Evolutionary conservation across 2,113 vertebrate genomes (phyloP).

Genomic region (Emberiza fucata): DNA sequence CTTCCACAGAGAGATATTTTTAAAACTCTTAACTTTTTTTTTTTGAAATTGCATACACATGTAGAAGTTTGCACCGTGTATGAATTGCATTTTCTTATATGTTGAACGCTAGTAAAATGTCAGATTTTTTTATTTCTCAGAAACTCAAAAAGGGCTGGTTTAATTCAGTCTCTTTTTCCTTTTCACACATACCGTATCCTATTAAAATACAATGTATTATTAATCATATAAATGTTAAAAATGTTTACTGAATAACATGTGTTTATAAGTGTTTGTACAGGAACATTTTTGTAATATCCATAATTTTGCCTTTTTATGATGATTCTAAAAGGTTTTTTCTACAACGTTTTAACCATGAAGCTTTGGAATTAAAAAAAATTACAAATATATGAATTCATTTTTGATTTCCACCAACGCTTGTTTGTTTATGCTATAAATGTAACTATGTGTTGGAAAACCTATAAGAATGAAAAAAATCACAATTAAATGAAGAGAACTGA

Average conservation of each 20-base stretch:
- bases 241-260: neutral
- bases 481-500: neutral
- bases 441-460: neutral
- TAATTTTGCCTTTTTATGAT: neutral
- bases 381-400: neutral
- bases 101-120: neutral
- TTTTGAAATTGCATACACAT: neutral
- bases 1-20: neutral
- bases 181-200: neutral
- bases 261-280: neutral
- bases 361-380: fast-evolving
- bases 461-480: neutral
- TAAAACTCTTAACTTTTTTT: neutral
- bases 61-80: neutral
- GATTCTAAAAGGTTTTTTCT: neutral
- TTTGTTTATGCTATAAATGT: neutral
- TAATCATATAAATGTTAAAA: neutral
- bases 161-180: neutral
- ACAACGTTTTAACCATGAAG: neutral
- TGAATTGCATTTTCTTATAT: neutral
- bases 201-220: neutral
- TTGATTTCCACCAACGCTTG: neutral
- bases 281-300: neutral
- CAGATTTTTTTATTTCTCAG: neutral
- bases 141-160: neutral